Conservation (phyloP, 2,113 vertebrate genomes). For the Haliaeetus leucogaster region DNA sequence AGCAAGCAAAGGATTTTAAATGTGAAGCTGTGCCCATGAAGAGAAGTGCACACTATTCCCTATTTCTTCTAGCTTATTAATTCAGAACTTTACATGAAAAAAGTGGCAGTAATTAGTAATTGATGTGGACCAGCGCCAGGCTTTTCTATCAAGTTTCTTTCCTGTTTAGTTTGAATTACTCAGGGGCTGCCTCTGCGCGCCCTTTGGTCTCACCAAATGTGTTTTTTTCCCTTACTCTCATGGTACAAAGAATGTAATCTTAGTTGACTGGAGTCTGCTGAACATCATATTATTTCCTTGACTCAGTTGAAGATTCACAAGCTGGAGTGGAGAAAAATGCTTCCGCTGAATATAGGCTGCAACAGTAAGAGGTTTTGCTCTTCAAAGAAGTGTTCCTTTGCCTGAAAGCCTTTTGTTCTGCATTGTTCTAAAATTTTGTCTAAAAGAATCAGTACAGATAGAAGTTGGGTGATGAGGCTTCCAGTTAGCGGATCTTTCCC, state of each 20-base stretch:
- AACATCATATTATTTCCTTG: slow-evolving; percentile 66
- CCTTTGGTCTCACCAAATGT: slow-evolving; percentile 60
- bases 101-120: slow-evolving; percentile 66
- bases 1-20: neutral
- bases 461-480: neutral
- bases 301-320: slow-evolving; percentile 49
- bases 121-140: slow-evolving; percentile 63
- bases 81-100: slow-evolving; percentile 59
- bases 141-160: slow-evolving; percentile 76
- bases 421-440: neutral
- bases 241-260: slow-evolving; percentile 74
- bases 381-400: neutral
- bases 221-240: slow-evolving; percentile 22
- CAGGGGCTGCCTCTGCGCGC: slow-evolving; percentile 55
- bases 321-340: neutral
- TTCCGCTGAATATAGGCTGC: neutral
- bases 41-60: neutral
- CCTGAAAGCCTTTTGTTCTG: neutral
- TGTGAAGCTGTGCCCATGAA: slow-evolving; percentile 4
- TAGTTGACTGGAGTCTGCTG: slow-evolving; percentile 64
- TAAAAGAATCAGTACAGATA: neutral
- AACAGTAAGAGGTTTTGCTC: neutral
- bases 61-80: slow-evolving; percentile 62
- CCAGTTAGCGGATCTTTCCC: neutral
- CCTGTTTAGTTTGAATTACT: slow-evolving; percentile 77